These are phyloP conservation scores for Xerus rutilus DNA, from an alignment of 2,797 vertebrate species.

Conservation along the genomic window DNA sequence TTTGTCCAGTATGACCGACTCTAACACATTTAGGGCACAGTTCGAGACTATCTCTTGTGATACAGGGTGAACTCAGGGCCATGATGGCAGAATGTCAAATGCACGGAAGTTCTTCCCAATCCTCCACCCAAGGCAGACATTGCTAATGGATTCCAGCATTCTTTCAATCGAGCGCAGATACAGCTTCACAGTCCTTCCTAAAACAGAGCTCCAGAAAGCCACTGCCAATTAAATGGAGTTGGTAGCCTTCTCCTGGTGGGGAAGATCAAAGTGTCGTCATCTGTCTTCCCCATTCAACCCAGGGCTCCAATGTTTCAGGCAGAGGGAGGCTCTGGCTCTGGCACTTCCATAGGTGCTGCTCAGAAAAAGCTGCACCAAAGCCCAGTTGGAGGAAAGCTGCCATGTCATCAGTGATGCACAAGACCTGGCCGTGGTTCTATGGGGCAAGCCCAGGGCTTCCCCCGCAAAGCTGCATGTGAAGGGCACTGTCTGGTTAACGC, in stretches of 20 bases:
- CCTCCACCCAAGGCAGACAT: constrained; percentile 37
- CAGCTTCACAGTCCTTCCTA: background rate
- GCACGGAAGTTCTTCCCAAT: rapidly evolving
- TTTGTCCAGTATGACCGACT: background rate
- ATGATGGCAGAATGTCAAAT: background rate
- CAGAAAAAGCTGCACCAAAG: background rate
- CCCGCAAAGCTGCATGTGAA: constrained; percentile 50
- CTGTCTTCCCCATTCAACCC: background rate
- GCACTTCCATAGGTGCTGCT: background rate
- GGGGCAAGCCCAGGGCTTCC: constrained; percentile 57
- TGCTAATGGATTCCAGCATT: constrained; percentile 61
- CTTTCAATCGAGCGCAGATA: background rate
- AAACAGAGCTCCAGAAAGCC: background rate
- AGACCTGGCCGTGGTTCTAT: constrained; percentile 68
- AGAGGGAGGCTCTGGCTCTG: background rate
- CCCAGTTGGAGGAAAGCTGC: constrained; percentile 53
- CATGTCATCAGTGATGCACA: constrained; percentile 67
- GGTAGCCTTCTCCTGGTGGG: background rate
- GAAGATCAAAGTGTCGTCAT: background rate
- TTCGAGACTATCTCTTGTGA: constrained; percentile 31
- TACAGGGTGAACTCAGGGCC: background rate
- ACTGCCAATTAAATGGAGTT: background rate
- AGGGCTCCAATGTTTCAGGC: background rate
- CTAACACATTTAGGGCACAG: background rate
- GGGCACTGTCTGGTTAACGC: constrained; percentile 50